phyloP scores from a whole-genome alignment of 2,113 vertebrate species.

The Paracanthobrama guichenoti region DNA sequence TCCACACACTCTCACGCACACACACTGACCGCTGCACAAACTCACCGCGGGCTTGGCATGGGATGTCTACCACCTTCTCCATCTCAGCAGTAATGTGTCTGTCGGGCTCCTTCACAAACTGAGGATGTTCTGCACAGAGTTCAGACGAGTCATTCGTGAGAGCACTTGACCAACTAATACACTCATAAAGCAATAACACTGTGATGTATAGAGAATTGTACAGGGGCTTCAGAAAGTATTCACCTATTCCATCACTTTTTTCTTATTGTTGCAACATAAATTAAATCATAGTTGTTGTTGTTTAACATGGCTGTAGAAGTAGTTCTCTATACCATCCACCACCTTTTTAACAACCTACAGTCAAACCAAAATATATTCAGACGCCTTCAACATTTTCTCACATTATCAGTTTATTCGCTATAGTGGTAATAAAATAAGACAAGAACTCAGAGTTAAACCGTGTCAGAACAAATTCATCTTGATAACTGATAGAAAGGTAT shows the following conservation, averaged over 20 bases:
- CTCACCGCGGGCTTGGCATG: slow-evolving; percentile 83
- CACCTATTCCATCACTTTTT: too few species aligned
- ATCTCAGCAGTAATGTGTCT: slow-evolving; percentile 94
- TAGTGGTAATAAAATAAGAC: too few species aligned
- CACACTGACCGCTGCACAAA: slow-evolving; percentile 23
- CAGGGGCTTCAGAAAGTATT: too few species aligned
- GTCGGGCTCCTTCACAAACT: slow-evolving; percentile 91
- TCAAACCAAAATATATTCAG: too few species aligned
- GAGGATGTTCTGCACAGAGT: slow-evolving; percentile 83
- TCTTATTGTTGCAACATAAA: too few species aligned
- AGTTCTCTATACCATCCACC: neutral
- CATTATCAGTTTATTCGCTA: too few species aligned
- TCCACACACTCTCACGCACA: neutral
- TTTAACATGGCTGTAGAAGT: neutral
- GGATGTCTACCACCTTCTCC: slow-evolving; percentile 96
- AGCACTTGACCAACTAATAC: neutral
- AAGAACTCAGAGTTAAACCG: too few species aligned
- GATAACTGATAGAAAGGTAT: too few species aligned
- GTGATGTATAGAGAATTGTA: too few species aligned
- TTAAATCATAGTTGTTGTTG: neutral
- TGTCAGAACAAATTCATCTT: too few species aligned
- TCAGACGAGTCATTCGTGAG: neutral
- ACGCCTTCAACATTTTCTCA: too few species aligned
- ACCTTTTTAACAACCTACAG: neutral
- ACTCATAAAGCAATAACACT: too few species aligned